A percentile compares a stretch with the other conserved stretches of the same genome.
Evolutionary conservation across 2,888 invertebrate genomes (phyloP).

Genomic region (Sthenelais limicola): DNA sequence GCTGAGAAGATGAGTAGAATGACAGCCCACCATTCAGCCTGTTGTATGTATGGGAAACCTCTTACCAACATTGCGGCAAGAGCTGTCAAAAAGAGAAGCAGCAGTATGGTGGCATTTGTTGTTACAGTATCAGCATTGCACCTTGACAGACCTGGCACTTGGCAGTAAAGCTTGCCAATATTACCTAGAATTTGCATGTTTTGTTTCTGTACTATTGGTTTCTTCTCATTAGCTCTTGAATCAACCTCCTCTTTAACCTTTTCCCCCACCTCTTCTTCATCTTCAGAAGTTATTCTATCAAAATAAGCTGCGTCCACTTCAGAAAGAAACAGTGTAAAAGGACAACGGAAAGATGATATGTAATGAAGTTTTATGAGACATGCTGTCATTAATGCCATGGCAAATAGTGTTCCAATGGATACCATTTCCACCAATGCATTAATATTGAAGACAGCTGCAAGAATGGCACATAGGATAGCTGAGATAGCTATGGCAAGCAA

Average conservation of each 20-base stretch:
- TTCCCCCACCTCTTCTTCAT: no score
- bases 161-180: neutral
- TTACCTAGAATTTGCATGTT: neutral
- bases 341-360: neutral
- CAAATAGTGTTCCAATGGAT: constrained; percentile 18
- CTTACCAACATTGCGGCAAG: neutral
- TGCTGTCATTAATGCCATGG: constrained; percentile 17
- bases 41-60: neutral
- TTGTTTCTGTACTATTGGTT: no score
- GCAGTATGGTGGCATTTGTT: neutral
- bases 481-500: constrained; percentile 62
- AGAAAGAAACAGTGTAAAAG: constrained; percentile 1
- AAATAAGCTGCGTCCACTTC: no score
- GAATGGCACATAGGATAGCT: constrained; percentile 72
- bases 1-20: neutral
- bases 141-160: neutral
- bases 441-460: constrained; percentile 66
- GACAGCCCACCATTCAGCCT: neutral
- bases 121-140: neutral
- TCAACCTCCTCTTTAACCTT: neutral
- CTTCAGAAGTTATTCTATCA: no score
- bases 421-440: constrained; percentile 12
- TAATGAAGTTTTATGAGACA: constrained; percentile 18
- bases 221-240: neutral
- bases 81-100: neutral